phyloP scores from a whole-genome alignment of 2,888 invertebrate species.

The Apoda limacodes region DNA sequence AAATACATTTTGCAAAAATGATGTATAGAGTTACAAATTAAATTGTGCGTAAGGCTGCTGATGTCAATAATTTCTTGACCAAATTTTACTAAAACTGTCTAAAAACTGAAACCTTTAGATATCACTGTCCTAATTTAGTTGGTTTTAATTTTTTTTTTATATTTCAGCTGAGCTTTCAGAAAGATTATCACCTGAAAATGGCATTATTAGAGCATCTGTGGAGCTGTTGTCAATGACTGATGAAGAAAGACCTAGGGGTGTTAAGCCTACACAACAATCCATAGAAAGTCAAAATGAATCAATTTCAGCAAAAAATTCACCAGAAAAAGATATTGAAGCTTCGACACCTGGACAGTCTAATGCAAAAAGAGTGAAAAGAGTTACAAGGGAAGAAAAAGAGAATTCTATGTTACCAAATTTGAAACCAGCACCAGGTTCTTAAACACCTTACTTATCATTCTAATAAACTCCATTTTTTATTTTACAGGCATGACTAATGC shows the following conservation, averaged over 20 bases:
- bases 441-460: no score
- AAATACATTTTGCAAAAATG: no score
- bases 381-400: slow-evolving; percentile 72
- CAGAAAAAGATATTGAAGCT: slow-evolving; percentile 17
- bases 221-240: slow-evolving; percentile 81
- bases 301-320: slow-evolving; percentile 21
- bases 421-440: slow-evolving; percentile 76
- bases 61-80: no score
- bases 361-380: slow-evolving; percentile 45
- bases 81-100: not conserved
- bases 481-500: no score
- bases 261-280: slow-evolving; percentile 30
- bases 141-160: slow-evolving; percentile 5
- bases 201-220: slow-evolving; percentile 83
- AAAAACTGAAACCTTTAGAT: not conserved
- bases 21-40: no score
- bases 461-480: no score
- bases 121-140: not conserved
- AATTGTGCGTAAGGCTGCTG: no score
- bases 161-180: slow-evolving; percentile 65
- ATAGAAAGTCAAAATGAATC: slow-evolving; percentile 25
- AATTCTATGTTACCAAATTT: slow-evolving; percentile 85
- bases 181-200: slow-evolving; percentile 77
- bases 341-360: slow-evolving; percentile 48
- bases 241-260: slow-evolving; percentile 75